Evolutionary conservation across 2,888 invertebrate genomes (phyloP), one percentile per base, ranked within the genome.

Genomic region (Elmis aenea): DNA sequence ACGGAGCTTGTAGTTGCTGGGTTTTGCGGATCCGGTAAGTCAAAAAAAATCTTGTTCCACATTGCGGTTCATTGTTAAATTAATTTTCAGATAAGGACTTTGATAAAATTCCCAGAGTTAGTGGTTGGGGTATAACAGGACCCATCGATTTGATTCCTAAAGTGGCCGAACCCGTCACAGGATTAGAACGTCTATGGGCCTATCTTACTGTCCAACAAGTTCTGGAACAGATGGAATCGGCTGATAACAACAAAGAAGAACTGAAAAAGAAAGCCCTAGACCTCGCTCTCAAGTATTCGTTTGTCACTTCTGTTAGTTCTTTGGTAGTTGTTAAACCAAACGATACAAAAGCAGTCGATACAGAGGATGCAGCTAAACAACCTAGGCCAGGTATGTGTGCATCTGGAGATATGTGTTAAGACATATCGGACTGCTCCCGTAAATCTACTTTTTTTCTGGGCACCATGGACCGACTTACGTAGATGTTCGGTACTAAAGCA

Each of bases 281-380:
- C 10, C 59, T 79, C 14, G 76, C 79, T 1, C 61, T 79, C 10
- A 71, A 75, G 78, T 82, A 82, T 52, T 71, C 73, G 25, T 81
- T 83, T 59, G 82, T 83, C 11, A 82, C 82, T 0, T 73, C 79
- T 1, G 65, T 82, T 27, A 82, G 81, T 2, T 81, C 81, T 1
- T 63, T 82, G 41, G 77, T 82, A 18, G 80, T 82, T 1, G 77
- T 78, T 5, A 79, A 79, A 51, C 79, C 79, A 1, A 74, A 75
- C 53, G 69, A 67, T 3, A 73, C 74, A 1, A 66, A 66, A 14
- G 72, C 76, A 3, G 70, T 75, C 1, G 61, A 74, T 47, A 68
- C 74, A 0, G 71, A 72, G 46, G 69, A 72, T 13, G 50, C 55
- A 14, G 48, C 43, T 25, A 29, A 34, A 26, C n/a, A n/a, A n/a